Evolutionary conservation across 2,888 invertebrate genomes (phyloP).

Genomic region (Aleiodes testaceus): DNA sequence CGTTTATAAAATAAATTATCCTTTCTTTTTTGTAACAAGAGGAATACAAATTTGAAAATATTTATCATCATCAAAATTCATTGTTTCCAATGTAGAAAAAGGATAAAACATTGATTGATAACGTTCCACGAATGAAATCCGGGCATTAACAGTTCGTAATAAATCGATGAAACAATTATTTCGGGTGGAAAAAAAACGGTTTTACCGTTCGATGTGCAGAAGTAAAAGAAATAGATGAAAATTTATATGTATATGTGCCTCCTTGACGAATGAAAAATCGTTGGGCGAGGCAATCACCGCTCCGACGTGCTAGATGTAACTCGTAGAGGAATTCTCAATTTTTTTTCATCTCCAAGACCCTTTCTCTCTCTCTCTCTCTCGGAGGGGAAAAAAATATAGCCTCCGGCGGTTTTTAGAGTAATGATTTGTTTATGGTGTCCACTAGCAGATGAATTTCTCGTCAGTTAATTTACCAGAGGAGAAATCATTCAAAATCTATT

Average conservation of each 20-base stretch:
- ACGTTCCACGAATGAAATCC: background rate
- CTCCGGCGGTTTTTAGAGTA: conserved; percentile 10
- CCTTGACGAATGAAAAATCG: conserved; percentile 41
- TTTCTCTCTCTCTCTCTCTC: background rate
- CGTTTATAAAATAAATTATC: background rate
- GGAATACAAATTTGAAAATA: background rate
- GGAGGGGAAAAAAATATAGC: conserved; percentile 5
- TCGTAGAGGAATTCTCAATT: conserved; percentile 25
- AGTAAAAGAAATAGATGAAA: conserved; percentile 32
- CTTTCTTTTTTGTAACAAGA: background rate
- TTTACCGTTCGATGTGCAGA: conserved; percentile 26
- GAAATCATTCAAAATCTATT: background rate
- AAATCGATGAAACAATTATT: no score
- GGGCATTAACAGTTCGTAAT: background rate
- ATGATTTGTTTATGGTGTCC: conserved; percentile 36
- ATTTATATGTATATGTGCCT: conserved; percentile 31
- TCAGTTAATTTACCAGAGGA: conserved; percentile 24
- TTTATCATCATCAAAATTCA: background rate
- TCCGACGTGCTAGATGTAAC: conserved; percentile 38
- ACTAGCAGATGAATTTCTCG: conserved; percentile 13
- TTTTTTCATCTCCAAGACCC: background rate
- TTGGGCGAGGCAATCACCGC: conserved; percentile 37
- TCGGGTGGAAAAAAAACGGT: background rate
- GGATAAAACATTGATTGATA: background rate
- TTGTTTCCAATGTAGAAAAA: background rate